Evolutionary conservation across 92 coral and sea anemone species (phyloP).

Genomic region (Porites cylindrica): DNA sequence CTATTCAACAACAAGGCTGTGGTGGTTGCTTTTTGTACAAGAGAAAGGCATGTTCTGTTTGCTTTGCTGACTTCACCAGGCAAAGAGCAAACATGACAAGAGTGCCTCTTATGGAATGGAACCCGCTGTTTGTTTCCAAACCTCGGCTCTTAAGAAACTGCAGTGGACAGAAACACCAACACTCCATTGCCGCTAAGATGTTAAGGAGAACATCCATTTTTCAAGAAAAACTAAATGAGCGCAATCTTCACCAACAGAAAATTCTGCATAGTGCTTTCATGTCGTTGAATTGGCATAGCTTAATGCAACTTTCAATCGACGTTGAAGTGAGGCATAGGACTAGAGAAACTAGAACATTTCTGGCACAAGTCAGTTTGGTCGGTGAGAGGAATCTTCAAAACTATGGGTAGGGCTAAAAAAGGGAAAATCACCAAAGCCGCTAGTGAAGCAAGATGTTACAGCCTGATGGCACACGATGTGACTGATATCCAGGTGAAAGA

Average conservation of each 20-base stretch:
- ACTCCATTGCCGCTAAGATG: conserved; percentile 35
- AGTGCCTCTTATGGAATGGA: conserved; percentile 38
- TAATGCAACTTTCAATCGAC: conserved; percentile 34
- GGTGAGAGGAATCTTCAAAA: conserved; percentile 33
- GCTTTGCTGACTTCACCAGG: conserved; percentile 34
- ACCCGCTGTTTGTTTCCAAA: conserved; percentile 36
- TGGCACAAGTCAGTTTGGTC: conserved; percentile 40
- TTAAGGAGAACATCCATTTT: conserved; percentile 37
- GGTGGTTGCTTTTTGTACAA: conserved; percentile 41
- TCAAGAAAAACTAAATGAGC: conserved; percentile 42
- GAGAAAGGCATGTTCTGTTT: conserved; percentile 31
- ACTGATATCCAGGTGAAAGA: conserved; percentile 40
- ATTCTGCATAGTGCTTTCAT: conserved; percentile 30
- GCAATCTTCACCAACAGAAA: conserved; percentile 26
- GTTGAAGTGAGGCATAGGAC: conserved; percentile 31
- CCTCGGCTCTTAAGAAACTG: conserved; percentile 27
- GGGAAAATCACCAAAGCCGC: conserved; percentile 42
- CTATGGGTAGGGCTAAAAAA: conserved; percentile 24
- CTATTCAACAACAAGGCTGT: conserved; percentile 39
- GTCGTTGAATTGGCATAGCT: conserved; percentile 35
- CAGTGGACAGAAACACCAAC: conserved; percentile 25
- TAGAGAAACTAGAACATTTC: conserved; percentile 42
- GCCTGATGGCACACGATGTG: conserved; percentile 39
- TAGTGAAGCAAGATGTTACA: conserved; percentile 31
- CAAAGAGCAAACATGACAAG: conserved; percentile 35